Evolutionary conservation across 2,797 vertebrate genomes (phyloP).

Genomic region (Nyctalus aviator): DNA sequence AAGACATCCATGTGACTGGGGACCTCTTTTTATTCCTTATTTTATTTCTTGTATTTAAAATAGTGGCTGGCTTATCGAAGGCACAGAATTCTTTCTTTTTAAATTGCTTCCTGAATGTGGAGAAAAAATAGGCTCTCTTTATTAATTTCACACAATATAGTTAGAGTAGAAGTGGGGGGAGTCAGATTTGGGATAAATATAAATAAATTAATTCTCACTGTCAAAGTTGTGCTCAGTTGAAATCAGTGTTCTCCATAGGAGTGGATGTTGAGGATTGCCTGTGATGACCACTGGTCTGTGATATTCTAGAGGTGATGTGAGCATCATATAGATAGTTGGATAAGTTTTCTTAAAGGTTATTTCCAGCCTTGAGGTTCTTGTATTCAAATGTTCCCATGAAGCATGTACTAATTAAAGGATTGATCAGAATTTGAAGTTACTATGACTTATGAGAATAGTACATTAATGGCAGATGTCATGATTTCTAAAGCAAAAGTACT

Average conservation of each 20-base stretch:
- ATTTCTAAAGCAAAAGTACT: not conserved
- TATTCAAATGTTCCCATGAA: not conserved
- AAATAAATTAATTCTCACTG: not conserved
- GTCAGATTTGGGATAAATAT: not conserved
- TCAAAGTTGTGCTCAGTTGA: not conserved
- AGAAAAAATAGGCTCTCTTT: not conserved
- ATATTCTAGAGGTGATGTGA: not conserved
- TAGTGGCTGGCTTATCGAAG: not conserved
- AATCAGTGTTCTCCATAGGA: not conserved
- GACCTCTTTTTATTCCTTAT: not conserved
- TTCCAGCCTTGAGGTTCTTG: not conserved
- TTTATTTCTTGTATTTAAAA: not conserved
- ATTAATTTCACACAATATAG: not conserved
- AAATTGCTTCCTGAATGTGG: not conserved
- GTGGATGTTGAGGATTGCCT: not conserved
- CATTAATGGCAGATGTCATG: not conserved
- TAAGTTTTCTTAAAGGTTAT: not conserved
- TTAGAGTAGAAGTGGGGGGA: not conserved
- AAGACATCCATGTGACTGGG: rapidly evolving
- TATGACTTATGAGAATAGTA: not conserved
- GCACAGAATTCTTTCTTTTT: not conserved
- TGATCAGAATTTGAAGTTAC: not conserved
- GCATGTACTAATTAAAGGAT: not conserved
- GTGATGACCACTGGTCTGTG: too few species aligned
- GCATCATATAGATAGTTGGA: not conserved